Evolutionary conservation across 2,113 vertebrate genomes (phyloP).

Genomic region (Taurulus bubalis): DNA sequence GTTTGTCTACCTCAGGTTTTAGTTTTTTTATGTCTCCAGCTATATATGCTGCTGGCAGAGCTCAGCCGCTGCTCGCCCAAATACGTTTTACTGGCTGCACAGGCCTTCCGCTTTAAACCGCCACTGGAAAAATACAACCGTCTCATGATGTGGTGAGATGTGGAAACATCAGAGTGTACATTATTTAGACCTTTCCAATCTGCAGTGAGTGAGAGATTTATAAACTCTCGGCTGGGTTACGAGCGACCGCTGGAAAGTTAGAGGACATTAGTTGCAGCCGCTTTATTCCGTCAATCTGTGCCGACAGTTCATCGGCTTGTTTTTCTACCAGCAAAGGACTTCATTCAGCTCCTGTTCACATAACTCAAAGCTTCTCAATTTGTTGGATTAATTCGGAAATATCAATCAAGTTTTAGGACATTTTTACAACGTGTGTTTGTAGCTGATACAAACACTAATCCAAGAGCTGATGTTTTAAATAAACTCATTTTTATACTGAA

Average conservation of each 20-base stretch:
- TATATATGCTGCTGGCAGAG: conserved; percentile 64
- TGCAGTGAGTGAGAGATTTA: conserved; percentile 67
- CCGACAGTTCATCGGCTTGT: background rate
- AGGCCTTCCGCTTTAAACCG: conserved; percentile 40
- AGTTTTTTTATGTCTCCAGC: conserved; percentile 47
- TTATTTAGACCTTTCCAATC: conserved; percentile 62
- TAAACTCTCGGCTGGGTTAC: conserved; percentile 44
- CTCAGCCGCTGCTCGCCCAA: conserved; percentile 40
- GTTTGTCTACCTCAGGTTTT: conserved; percentile 69
- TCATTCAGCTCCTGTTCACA: conserved; percentile 13
- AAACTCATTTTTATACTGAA: conserved; percentile 28
- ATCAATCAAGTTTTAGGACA: conserved; percentile 1
- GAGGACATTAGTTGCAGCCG: conserved; percentile 48
- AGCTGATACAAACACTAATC: conserved; percentile 7
- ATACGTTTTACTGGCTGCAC: conserved; percentile 66
- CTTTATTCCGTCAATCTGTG: conserved; percentile 31
- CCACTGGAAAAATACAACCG: conserved; percentile 72
- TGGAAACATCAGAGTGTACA: conserved; percentile 69
- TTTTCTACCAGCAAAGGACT: conserved; percentile 14
- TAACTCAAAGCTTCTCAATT: conserved; percentile 1
- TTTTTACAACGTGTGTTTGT: conserved; percentile 27
- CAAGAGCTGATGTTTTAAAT: conserved; percentile 42
- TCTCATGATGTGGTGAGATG: conserved; percentile 56
- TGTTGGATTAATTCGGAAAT: conserved; percentile 8
- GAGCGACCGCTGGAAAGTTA: conserved; percentile 55